Conservation (phyloP, 2,888 invertebrate species). For the Octonoba sinensis region DNA sequence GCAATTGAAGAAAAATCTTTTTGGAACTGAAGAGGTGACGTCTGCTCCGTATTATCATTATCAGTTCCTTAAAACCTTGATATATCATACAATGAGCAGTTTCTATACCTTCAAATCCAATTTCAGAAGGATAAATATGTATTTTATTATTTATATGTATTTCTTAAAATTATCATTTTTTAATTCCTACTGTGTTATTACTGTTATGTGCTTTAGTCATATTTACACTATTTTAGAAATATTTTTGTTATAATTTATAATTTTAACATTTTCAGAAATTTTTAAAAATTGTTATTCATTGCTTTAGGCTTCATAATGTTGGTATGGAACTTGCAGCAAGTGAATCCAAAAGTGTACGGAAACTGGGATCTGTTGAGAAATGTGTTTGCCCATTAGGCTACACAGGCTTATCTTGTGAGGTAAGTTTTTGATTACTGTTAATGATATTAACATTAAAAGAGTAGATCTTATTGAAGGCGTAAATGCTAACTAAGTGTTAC, state of each 20-base stretch:
- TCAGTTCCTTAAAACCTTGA: too few relatives aligned
- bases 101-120: too few relatives aligned
- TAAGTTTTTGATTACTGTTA: slow-evolving; percentile 10
- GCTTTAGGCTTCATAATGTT: slow-evolving; percentile 69
- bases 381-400: slow-evolving; percentile 90
- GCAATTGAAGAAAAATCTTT: too few relatives aligned
- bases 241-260: background rate
- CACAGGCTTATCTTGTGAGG: slow-evolving; percentile 80
- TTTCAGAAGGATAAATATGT: too few relatives aligned
- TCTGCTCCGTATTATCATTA: too few relatives aligned
- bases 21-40: too few relatives aligned
- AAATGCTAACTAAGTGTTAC: too few relatives aligned
- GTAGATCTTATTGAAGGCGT: background rate
- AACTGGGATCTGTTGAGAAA: slow-evolving; percentile 76
- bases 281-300: background rate
- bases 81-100: too few relatives aligned
- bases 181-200: too few relatives aligned
- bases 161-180: too few relatives aligned
- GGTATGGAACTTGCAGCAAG: slow-evolving; percentile 69
- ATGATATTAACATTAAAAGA: too few relatives aligned
- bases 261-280: background rate
- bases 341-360: slow-evolving; percentile 64
- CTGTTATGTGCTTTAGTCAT: background rate
- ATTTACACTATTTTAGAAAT: background rate
- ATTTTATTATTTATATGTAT: too few relatives aligned